Conservation (phyloP, 2,888 invertebrate genomes). For the Leptothorax acervorum region DNA sequence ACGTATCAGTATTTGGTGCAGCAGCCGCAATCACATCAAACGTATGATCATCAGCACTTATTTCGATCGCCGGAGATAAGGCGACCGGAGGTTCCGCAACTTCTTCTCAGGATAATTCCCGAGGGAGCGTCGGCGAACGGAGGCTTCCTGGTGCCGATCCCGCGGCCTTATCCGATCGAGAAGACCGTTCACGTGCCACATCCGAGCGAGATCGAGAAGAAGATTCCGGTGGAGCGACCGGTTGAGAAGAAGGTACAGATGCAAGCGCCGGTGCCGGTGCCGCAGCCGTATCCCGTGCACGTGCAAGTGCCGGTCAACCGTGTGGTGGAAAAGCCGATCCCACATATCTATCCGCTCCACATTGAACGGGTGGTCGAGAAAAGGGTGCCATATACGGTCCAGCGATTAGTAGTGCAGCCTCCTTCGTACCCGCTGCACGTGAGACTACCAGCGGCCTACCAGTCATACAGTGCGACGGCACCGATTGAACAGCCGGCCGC, state of each 20-base stretch:
- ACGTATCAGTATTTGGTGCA: constrained; percentile 10
- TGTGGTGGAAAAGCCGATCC: constrained; percentile 87
- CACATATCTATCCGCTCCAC: constrained; percentile 82
- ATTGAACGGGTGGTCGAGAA: constrained; percentile 87
- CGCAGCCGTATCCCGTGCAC: constrained; percentile 85
- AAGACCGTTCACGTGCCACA: constrained; percentile 52
- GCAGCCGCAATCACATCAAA: background rate
- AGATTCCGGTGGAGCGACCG: constrained; percentile 87
- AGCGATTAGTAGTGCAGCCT: constrained; percentile 85
- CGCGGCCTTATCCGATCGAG: constrained; percentile 73
- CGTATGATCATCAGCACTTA: background rate
- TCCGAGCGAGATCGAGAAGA: constrained; percentile 86
- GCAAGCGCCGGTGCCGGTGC: constrained; percentile 86
- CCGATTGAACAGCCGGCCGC: constrained; percentile 85
- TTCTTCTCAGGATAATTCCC: constrained; percentile 37
- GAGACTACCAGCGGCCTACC: constrained; percentile 86
- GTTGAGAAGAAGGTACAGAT: constrained; percentile 86
- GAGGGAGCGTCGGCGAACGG: background rate
- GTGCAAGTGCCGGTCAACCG: constrained; percentile 85
- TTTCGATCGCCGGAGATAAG: background rate
- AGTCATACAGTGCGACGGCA: background rate
- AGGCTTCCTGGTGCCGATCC: constrained; percentile 42
- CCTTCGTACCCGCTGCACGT: constrained; percentile 85
- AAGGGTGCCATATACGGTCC: constrained; percentile 87
- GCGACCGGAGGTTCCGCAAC: background rate